phyloP scores from a whole-genome alignment of 2,113 vertebrate genomes.

The Climacteris rufus region DNA sequence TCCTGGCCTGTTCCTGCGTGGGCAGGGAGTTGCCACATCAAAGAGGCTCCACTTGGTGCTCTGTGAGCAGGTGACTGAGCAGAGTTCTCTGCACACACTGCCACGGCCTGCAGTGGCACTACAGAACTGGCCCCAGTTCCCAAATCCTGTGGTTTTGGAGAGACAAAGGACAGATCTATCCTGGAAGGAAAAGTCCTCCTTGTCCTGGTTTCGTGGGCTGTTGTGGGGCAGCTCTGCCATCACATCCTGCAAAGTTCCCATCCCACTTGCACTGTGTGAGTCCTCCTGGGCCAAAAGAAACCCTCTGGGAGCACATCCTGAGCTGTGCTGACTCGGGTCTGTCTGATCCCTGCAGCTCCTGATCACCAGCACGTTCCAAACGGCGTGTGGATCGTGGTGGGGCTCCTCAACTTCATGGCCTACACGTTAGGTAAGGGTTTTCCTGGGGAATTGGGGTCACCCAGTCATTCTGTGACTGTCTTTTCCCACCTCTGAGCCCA shows the following conservation, averaged over 20 bases:
- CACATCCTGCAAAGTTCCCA: not conserved
- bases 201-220: not conserved
- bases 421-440: constrained; percentile 90
- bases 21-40: not conserved
- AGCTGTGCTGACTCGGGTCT: not conserved
- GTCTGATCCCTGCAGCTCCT: constrained; percentile 71
- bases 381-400: constrained; percentile 90
- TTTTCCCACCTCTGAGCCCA: not conserved
- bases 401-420: constrained; percentile 93
- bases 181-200: not conserved
- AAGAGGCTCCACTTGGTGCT: not conserved
- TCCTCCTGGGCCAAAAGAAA: not conserved
- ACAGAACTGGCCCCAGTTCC: not conserved
- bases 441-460: not conserved
- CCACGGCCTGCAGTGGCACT: not conserved
- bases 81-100: not conserved
- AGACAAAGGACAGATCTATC: not conserved
- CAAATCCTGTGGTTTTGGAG: rapidly evolving
- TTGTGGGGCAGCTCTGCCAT: not conserved
- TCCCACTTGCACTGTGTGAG: not conserved
- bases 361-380: constrained; percentile 87
- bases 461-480: rapidly evolving
- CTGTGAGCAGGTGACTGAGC: rapidly evolving
- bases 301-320: not conserved
- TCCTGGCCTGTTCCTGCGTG: not conserved